phyloP scores from a whole-genome alignment of 2,888 invertebrate genomes.

The Lasioglossum figueresi region DNA sequence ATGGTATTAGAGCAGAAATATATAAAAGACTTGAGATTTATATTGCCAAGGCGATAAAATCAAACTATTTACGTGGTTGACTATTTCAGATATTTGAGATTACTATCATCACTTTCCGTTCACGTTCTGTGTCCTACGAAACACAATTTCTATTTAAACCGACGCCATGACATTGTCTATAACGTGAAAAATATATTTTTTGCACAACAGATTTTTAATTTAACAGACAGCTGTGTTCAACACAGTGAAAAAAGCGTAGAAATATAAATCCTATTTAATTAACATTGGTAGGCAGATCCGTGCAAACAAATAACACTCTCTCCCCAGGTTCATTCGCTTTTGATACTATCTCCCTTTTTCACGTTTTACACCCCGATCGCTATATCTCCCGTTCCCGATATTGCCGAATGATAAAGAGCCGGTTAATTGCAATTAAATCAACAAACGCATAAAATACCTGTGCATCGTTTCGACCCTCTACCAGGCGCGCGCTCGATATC shows the following conservation, averaged over 20 bases:
- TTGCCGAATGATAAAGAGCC: slow-evolving; percentile 70
- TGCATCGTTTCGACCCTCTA: slow-evolving; percentile 33
- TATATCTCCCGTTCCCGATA: slow-evolving; percentile 60
- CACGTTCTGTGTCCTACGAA: not conserved
- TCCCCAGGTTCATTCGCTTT: slow-evolving; percentile 51
- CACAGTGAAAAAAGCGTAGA: slow-evolving; percentile 49
- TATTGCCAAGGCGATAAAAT: not conserved
- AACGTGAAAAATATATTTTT: slow-evolving; percentile 8
- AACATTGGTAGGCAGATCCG: slow-evolving; percentile 69
- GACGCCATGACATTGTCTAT: not conserved
- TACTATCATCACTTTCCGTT: not conserved
- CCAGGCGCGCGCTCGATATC: slow-evolving; percentile 35
- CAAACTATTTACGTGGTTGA: not conserved
- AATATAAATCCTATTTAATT: slow-evolving; percentile 74
- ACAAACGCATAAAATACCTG: slow-evolving; percentile 66
- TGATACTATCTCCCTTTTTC: slow-evolving; percentile 55
- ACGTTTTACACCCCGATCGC: slow-evolving; percentile 42
- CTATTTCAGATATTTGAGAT: not conserved
- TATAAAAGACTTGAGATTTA: no score
- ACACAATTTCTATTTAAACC: not conserved
- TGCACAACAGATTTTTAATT: slow-evolving; percentile 63
- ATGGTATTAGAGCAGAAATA: not conserved
- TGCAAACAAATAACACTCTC: slow-evolving; percentile 69
- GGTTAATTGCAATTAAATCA: slow-evolving; percentile 73
- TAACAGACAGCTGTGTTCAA: slow-evolving; percentile 49